phyloP scores from a whole-genome alignment of 2,797 vertebrate genomes.

The Typhlichthys subterraneus region DNA sequence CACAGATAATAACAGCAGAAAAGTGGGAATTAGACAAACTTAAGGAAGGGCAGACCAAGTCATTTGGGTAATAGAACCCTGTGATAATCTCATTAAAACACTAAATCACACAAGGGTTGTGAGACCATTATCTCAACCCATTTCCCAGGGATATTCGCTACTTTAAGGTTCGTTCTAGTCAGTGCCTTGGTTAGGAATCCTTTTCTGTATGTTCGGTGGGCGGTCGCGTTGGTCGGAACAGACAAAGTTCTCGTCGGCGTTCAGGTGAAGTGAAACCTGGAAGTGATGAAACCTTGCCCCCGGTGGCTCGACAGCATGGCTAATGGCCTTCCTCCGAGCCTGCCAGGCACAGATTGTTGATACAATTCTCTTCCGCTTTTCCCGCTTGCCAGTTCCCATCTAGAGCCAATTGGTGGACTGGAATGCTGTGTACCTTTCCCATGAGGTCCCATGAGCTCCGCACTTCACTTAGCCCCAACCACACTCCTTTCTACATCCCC shows the following conservation, averaged over 20 bases:
- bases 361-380: slow-evolving; percentile 86
- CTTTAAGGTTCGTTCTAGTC: slow-evolving; percentile 51
- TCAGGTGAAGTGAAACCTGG: slow-evolving; percentile 84
- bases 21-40: slow-evolving; percentile 48
- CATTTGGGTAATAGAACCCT: slow-evolving; percentile 51
- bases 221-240: neutral
- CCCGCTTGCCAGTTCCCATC: slow-evolving; percentile 85
- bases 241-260: slow-evolving; percentile 72
- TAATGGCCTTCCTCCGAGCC: slow-evolving; percentile 81
- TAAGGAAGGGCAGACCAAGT: slow-evolving; percentile 41
- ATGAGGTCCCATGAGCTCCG: slow-evolving; percentile 55
- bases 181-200: slow-evolving; percentile 46
- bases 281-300: slow-evolving; percentile 70
- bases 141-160: slow-evolving; percentile 47
- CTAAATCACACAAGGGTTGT: slow-evolving; percentile 28
- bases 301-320: slow-evolving; percentile 70
- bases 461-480: slow-evolving; percentile 63
- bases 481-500: neutral
- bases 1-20: slow-evolving; percentile 42
- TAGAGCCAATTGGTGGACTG: slow-evolving; percentile 82
- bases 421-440: slow-evolving; percentile 74
- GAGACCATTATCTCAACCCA: slow-evolving; percentile 37
- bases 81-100: slow-evolving; percentile 60
- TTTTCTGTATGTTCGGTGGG: slow-evolving; percentile 23
- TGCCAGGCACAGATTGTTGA: slow-evolving; percentile 79